These are phyloP conservation scores for Zaprionus nigranus DNA, from an alignment of 1,140 invertebrate species.

Conservation along the genomic window DNA sequence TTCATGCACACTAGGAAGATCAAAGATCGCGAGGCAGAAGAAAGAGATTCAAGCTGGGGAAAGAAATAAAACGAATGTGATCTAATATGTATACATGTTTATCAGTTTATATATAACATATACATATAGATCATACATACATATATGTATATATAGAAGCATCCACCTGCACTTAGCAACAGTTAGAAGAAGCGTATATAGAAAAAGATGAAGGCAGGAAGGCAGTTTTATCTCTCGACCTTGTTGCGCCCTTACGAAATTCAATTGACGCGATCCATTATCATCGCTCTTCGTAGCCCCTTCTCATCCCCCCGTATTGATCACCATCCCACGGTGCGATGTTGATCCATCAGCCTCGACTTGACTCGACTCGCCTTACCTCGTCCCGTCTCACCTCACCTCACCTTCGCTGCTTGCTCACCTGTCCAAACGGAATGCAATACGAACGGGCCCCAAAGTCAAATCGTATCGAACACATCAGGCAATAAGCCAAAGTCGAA, in stretches of 20 bases:
- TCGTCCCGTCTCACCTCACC: neutral
- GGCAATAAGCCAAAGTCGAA: slow-evolving; percentile 67
- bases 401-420: slow-evolving; percentile 18
- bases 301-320: neutral
- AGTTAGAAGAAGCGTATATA: neutral
- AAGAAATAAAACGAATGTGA: neutral
- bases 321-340: neutral
- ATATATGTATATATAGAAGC: neutral
- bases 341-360: slow-evolving; percentile 17
- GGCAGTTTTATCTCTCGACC: slow-evolving; percentile 8
- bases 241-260: slow-evolving; percentile 22
- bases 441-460: slow-evolving; percentile 36
- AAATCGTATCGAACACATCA: slow-evolving; percentile 62
- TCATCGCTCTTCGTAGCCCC: slow-evolving; percentile 5
- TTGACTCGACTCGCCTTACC: neutral
- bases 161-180: neutral
- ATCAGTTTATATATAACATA: neutral
- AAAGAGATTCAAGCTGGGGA: neutral
- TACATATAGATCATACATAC: neutral
- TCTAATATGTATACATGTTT: neutral
- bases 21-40: neutral
- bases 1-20: neutral
- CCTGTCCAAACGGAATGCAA: slow-evolving; percentile 38
- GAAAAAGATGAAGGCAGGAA: neutral
- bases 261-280: slow-evolving; percentile 17